These are phyloP conservation scores for Diuraphis noxia DNA, from an alignment of 1,140 invertebrate species.

Conservation along the genomic window DNA sequence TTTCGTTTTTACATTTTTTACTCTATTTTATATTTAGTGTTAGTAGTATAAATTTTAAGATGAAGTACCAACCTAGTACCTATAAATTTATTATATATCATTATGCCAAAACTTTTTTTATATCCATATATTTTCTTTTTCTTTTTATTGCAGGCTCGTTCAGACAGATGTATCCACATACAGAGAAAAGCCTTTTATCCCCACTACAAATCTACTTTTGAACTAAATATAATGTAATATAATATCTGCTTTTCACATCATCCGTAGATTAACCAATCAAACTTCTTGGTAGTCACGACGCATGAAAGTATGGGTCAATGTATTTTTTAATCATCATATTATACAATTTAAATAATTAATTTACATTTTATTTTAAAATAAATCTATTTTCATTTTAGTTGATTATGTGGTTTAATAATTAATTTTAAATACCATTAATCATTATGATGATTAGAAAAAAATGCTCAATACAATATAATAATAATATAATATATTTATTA, in stretches of 20 bases:
- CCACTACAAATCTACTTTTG: slow-evolving; percentile 25
- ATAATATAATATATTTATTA: too few relatives aligned
- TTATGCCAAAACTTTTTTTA: background rate
- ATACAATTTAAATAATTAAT: background rate
- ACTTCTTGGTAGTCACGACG: background rate
- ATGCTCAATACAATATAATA: slow-evolving; percentile 22
- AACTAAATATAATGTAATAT: slow-evolving; percentile 27
- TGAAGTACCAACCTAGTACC: background rate
- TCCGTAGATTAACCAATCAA: background rate
- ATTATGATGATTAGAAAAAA: slow-evolving; percentile 1
- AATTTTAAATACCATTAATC: background rate
- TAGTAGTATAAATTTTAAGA: background rate
- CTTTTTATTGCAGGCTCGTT: slow-evolving; percentile 39
- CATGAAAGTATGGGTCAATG: background rate
- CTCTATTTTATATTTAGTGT: background rate
- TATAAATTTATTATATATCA: background rate
- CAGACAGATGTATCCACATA: slow-evolving; percentile 33
- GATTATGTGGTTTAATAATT: background rate
- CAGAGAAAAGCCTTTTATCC: slow-evolving; percentile 39
- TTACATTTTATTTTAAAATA: background rate
- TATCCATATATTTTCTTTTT: background rate
- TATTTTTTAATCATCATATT: slow-evolving; percentile 5
- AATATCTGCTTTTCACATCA: background rate
- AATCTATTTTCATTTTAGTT: background rate
- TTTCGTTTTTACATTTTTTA: background rate